Conservation (phyloP, 2,797 vertebrate species). For the Hapalemur alaotrensis region DNA sequence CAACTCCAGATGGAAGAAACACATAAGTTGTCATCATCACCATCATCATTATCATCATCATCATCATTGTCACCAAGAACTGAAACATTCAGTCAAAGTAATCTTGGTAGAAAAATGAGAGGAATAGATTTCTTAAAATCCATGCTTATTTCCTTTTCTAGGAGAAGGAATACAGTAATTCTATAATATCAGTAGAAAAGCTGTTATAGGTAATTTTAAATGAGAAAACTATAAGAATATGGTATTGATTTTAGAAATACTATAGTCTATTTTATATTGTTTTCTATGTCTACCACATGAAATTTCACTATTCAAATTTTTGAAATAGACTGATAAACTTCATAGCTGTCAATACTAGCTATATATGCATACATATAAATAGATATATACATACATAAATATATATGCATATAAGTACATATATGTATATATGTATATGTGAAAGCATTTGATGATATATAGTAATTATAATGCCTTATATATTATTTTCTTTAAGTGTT, state of each 20-base stretch:
- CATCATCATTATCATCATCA: neutral
- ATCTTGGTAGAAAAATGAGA: conserved; percentile 41
- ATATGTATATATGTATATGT: conserved; percentile 4
- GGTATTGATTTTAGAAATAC: neutral
- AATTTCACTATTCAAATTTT: neutral
- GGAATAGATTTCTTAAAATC: conserved; percentile 35
- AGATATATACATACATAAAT: neutral
- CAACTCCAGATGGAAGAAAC: conserved; percentile 55
- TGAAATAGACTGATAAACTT: neutral
- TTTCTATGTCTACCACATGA: neutral
- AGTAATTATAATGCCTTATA: neutral
- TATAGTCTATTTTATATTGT: neutral
- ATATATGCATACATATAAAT: neutral
- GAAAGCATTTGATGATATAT: neutral
- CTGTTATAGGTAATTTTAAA: neutral
- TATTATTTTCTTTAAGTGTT: neutral
- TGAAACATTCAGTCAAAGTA: conserved; percentile 45
- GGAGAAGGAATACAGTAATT: neutral
- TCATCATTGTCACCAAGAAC: conserved; percentile 47
- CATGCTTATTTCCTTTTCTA: conserved; percentile 11
- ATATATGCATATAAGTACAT: conserved; percentile 20
- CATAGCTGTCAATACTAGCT: neutral
- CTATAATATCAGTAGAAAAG: neutral
- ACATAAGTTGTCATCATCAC: neutral
- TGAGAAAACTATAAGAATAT: conserved; percentile 16